Conservation (phyloP, 2,113 vertebrate genomes). For the Strigops habroptila region DNA sequence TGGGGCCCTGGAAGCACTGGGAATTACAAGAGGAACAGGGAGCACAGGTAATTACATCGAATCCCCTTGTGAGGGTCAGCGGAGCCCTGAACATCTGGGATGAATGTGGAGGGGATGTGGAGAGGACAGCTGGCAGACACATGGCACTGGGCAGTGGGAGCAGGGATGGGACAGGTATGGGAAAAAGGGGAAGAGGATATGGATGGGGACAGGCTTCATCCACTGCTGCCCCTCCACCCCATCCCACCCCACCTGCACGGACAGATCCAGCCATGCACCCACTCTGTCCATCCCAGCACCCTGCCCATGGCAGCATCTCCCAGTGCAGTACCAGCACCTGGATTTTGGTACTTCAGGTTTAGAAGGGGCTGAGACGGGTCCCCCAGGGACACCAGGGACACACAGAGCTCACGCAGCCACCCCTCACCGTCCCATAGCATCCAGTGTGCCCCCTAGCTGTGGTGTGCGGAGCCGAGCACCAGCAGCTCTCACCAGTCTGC, state of each 20-base stretch:
- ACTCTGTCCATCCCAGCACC: neutral
- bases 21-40: neutral
- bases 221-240: neutral
- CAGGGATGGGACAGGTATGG: neutral
- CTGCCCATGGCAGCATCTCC: neutral
- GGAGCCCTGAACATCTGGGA: neutral
- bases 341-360: accelerated
- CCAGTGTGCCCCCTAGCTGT: too few species aligned
- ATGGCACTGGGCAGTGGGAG: neutral
- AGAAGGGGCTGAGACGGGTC: neutral
- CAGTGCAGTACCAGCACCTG: too few species aligned
- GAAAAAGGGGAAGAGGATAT: neutral
- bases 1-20: neutral
- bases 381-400: neutral
- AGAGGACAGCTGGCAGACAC: neutral
- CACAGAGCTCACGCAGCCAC: accelerated
- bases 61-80: neutral
- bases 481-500: accelerated
- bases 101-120: accelerated
- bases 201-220: neutral
- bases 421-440: accelerated
- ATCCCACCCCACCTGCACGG: neutral
- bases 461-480: neutral
- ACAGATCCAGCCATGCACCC: accelerated
- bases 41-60: neutral